Conservation (phyloP, 2,797 vertebrate species). For the Arremon brunneinucha region DNA sequence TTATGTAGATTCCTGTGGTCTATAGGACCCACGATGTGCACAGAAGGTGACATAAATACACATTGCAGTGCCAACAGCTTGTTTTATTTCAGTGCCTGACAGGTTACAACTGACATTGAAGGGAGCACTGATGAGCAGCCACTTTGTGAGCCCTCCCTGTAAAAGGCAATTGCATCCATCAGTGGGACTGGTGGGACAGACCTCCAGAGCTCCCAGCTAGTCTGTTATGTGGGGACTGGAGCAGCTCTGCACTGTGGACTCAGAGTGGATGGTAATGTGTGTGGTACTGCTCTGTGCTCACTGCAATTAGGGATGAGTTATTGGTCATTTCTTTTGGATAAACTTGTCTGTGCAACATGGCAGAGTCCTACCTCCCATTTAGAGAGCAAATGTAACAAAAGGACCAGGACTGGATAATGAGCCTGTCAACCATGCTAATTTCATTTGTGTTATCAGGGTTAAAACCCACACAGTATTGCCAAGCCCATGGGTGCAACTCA, state of each 20-base stretch:
- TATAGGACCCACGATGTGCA: not conserved
- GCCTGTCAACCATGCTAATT: not conserved
- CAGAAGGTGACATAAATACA: conserved; percentile 10
- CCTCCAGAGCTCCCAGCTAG: conserved; percentile 57
- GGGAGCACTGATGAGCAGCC: conserved; percentile 63
- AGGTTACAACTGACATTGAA: conserved; percentile 58
- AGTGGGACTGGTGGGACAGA: conserved; percentile 46
- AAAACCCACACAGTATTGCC: not conserved
- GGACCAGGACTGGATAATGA: not conserved
- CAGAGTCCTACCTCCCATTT: not conserved
- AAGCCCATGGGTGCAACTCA: not conserved
- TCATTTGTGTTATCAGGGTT: not conserved
- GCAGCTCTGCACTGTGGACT: conserved; percentile 42
- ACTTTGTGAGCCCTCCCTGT: conserved; percentile 32
- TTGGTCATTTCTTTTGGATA: not conserved
- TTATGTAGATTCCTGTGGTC: not conserved
- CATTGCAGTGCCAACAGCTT: not conserved
- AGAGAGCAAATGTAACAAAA: not conserved
- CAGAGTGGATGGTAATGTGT: not conserved
- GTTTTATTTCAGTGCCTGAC: conserved; percentile 6
- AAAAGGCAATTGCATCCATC: conserved; percentile 19
- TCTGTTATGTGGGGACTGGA: not conserved
- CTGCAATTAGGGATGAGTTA: not conserved
- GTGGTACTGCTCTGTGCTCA: not conserved
- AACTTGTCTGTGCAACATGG: not conserved